Conservation (phyloP, 1,140 invertebrate genomes). For the Mactra quadrangularis region DNA sequence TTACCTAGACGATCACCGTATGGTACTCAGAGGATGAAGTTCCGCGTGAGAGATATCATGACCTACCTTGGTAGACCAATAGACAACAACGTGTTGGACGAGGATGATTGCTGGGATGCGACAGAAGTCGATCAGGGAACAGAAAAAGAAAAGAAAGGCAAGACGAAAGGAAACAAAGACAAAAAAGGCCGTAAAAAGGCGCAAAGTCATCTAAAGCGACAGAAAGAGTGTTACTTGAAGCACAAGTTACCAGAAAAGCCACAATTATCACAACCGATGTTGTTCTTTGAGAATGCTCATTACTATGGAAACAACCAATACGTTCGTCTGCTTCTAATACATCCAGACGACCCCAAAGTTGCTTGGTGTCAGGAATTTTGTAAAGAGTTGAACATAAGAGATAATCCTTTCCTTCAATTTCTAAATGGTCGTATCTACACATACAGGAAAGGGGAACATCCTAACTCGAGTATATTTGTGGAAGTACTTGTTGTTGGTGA, state of each 20-base stretch:
- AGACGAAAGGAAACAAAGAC: conserved; percentile 1
- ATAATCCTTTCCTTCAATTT: too few species aligned
- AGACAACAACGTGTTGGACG: neutral
- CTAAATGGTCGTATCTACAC: too few species aligned
- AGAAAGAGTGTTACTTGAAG: conserved; percentile 22
- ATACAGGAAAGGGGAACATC: neutral
- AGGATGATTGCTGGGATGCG: too few species aligned
- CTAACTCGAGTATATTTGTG: neutral
- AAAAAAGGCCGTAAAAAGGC: neutral
- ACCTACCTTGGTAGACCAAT: conserved; percentile 7
- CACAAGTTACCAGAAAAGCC: conserved; percentile 13
- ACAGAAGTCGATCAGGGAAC: too few species aligned
- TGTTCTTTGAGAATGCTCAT: conserved; percentile 59
- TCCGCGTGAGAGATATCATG: conserved; percentile 33
- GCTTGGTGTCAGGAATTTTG: conserved; percentile 38
- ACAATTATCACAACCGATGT: neutral
- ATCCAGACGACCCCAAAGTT: too few species aligned
- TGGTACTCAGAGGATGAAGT: conserved; percentile 48
- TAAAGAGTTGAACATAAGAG: conserved; percentile 19
- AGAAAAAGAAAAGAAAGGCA: conserved; percentile 18
- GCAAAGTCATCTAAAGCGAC: too few species aligned
- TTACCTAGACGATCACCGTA: too few species aligned
- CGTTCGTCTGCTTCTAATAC: too few species aligned
- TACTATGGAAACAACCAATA: too few species aligned
- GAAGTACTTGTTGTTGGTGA: conserved; percentile 51